Percentiles rank a stretch among this genome's conserved stretches.
These are phyloP conservation scores for Lobophora halterata DNA, from an alignment of 2,888 invertebrate genomes.

Conservation along the genomic window DNA sequence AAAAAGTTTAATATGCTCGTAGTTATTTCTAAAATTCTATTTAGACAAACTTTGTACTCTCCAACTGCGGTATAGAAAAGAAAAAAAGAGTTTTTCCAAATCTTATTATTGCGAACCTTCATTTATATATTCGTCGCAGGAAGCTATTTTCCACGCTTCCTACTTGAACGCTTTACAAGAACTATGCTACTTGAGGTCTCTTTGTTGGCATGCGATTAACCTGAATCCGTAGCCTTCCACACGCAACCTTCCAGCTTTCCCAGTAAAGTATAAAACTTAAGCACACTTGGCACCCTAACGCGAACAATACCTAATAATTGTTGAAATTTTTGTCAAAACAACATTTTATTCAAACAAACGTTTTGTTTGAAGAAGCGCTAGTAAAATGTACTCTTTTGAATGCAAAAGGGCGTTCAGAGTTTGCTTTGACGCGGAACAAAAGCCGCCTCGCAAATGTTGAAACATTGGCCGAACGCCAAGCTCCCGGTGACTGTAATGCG, in stretches of 20 bases:
- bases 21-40: too few relatives aligned
- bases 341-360: constrained; percentile 38
- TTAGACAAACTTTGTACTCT: too few relatives aligned
- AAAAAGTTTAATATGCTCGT: too few relatives aligned
- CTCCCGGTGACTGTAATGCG: constrained; percentile 42
- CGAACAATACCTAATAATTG: constrained; percentile 22
- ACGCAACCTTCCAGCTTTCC: constrained; percentile 3
- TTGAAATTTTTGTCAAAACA: constrained; percentile 31
- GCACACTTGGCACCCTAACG: constrained; percentile 7
- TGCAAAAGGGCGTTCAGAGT: constrained; percentile 57
- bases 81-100: too few relatives aligned
- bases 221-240: constrained; percentile 2
- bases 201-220: constrained; percentile 5
- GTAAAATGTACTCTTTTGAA: constrained; percentile 45
- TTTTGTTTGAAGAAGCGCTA: constrained; percentile 42
- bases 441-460: constrained; percentile 50
- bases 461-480: constrained; percentile 56
- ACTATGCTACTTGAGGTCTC: background rate
- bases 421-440: constrained; percentile 51
- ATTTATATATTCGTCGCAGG: too few relatives aligned
- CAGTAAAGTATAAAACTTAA: constrained; percentile 11
- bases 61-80: too few relatives aligned
- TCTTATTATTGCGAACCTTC: too few relatives aligned
- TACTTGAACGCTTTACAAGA: constrained; percentile 4
- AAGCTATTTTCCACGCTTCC: too few relatives aligned